phyloP scores from a whole-genome alignment of 1,140 invertebrate genomes.

The Drosophila littoralis region DNA sequence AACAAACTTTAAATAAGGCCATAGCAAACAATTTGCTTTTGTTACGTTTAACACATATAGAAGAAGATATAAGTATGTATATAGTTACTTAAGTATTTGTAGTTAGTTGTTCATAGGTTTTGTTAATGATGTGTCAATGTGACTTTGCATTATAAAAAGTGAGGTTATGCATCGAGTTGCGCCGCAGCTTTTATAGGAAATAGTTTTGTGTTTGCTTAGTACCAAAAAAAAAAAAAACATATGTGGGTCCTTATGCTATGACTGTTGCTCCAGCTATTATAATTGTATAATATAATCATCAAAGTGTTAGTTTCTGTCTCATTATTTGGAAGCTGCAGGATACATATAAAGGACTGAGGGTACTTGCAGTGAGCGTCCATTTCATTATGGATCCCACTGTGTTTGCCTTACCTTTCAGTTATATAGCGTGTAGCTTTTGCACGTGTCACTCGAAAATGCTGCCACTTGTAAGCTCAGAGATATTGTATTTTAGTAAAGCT shows the following conservation, averaged over 20 bases:
- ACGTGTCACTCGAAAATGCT: slow-evolving; percentile 19
- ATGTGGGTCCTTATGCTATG: slow-evolving; percentile 36
- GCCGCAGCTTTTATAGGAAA: slow-evolving; percentile 57
- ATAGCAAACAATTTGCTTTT: slow-evolving; percentile 51
- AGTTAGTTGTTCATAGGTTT: slow-evolving; percentile 32
- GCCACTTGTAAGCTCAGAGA: slow-evolving; percentile 41
- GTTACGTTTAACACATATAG: slow-evolving; percentile 53
- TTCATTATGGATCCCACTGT: slow-evolving; percentile 4
- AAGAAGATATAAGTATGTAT: slow-evolving; percentile 29
- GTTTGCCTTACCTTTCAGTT: slow-evolving; percentile 12
- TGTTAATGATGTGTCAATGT: slow-evolving; percentile 33
- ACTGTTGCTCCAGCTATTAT: slow-evolving; percentile 28
- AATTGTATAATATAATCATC: slow-evolving; percentile 23
- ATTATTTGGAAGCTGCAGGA: slow-evolving; percentile 60
- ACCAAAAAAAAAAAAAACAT: slow-evolving; percentile 13
- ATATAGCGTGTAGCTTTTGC: slow-evolving; percentile 39
- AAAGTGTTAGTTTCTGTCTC: slow-evolving; percentile 29
- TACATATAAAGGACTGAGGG: slow-evolving; percentile 16
- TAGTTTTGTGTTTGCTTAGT: slow-evolving; percentile 18
- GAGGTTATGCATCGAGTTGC: slow-evolving; percentile 43
- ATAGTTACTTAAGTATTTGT: slow-evolving; percentile 35
- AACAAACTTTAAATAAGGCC: slow-evolving; percentile 69
- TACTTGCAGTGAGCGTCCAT: background rate
- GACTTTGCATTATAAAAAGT: slow-evolving; percentile 64
- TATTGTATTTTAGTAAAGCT: slow-evolving; percentile 46